Percentiles rank a stretch among this genome's conserved stretches.
Evolutionary conservation across 2,888 invertebrate genomes (phyloP).

Genomic region (Syrphus vitripennis): DNA sequence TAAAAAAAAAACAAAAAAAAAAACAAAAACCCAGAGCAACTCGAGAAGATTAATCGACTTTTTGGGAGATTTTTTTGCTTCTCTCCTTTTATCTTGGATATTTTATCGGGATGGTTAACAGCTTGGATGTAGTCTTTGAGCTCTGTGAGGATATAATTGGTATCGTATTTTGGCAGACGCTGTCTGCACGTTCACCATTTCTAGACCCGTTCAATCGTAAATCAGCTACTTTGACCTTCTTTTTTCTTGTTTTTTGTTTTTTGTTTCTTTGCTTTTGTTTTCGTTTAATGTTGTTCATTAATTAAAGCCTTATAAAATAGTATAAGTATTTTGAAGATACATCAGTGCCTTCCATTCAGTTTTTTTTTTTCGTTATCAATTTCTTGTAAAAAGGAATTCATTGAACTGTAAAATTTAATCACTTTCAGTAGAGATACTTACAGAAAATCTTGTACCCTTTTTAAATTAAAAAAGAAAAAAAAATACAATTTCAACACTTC

Average conservation of each 20-base stretch:
- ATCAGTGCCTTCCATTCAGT: neutral
- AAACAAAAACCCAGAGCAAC: conserved; percentile 11
- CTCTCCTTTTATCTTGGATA: conserved; percentile 30
- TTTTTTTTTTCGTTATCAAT: neutral
- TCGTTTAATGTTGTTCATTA: conserved; percentile 61
- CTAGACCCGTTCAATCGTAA: neutral
- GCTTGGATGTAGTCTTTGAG: conserved; percentile 33
- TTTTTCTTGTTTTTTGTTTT: neutral
- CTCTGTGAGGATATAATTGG: conserved; percentile 44
- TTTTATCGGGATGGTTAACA: conserved; percentile 63
- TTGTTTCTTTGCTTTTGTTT: no score
- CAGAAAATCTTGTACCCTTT: neutral
- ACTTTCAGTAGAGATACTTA: neutral
- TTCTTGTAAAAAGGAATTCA: conserved; percentile 30
- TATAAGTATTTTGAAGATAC: conserved; percentile 12
- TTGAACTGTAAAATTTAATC: conserved; percentile 45
- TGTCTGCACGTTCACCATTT: conserved; percentile 16
- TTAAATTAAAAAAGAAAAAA: neutral
- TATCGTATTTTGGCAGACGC: conserved; percentile 25
- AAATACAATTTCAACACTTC: neutral
- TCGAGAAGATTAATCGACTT: conserved; percentile 61
- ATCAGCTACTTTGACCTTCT: conserved; percentile 11
- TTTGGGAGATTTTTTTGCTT: conserved; percentile 24
- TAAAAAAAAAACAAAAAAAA: neutral
- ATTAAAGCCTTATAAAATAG: conserved; percentile 43